A percentile compares a stretch with the other conserved stretches of the same genome.
phyloP scores from a whole-genome alignment of 2,113 vertebrate species.

The Cervus canadensis region DNA sequence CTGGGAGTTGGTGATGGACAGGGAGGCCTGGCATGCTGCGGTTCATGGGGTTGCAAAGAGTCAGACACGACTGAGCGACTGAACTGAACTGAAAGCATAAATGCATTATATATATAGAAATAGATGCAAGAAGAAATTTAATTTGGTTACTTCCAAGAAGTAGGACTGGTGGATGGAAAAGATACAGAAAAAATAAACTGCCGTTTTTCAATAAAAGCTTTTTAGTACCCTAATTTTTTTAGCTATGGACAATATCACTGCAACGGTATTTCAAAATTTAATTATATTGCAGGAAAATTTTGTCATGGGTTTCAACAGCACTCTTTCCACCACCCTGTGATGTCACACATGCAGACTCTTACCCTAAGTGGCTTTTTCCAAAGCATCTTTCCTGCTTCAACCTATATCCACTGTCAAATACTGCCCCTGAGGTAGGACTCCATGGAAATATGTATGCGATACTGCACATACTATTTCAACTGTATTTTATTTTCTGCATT shows the following conservation, averaged over 20 bases:
- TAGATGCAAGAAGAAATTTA: neutral
- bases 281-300: neutral
- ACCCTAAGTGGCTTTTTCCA: neutral
- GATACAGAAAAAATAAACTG: neutral
- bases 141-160: neutral
- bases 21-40: neutral
- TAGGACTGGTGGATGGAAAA: neutral
- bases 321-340: neutral
- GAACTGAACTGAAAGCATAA: neutral
- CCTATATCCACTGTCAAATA: neutral
- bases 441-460: neutral
- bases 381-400: neutral
- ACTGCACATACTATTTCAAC: neutral
- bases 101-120: neutral
- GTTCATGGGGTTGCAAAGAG: neutral
- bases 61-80: neutral
- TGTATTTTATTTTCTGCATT: neutral
- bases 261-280: neutral
- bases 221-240: neutral
- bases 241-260: neutral
- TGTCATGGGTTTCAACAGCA: neutral
- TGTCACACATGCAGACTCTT: neutral
- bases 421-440: neutral
- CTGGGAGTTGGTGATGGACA: neutral
- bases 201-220: neutral